These are phyloP conservation scores for Amblyopsis rosae DNA, from an alignment of 2,113 vertebrate species.

Conservation along the genomic window DNA sequence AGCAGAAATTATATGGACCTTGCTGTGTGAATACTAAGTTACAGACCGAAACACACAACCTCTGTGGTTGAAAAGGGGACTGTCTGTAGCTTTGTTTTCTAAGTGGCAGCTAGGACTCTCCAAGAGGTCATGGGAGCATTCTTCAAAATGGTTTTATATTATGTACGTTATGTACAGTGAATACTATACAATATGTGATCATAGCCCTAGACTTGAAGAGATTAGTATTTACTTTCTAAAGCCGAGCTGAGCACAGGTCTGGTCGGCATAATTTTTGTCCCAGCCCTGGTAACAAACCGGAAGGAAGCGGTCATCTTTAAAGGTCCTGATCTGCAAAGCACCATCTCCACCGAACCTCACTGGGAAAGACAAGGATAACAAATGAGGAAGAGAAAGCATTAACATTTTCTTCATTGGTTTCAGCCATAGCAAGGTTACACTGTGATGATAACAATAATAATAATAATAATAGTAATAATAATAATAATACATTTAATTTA, in stretches of 20 bases:
- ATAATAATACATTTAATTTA: no score
- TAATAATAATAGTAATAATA: no score
- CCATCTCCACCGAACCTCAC: slow-evolving; percentile 55
- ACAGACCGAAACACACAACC: slow-evolving; percentile 9
- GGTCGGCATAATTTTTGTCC: slow-evolving; percentile 40
- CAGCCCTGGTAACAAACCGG: slow-evolving; percentile 67
- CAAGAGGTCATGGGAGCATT: no score
- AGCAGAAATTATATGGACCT: slow-evolving; percentile 33
- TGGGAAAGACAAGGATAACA: slow-evolving; percentile 19
- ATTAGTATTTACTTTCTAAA: slow-evolving; percentile 56
- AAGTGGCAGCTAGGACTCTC: no score
- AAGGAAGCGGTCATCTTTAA: slow-evolving; percentile 59
- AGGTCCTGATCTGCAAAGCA: slow-evolving; percentile 59
- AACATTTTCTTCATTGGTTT: background rate
- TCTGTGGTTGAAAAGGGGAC: slow-evolving; percentile 11
- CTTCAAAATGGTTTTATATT: no score
- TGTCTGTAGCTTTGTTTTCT: slow-evolving; percentile 1
- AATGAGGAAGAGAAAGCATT: slow-evolving; percentile 1
- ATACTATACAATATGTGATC: background rate
- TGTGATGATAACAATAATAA: no score
- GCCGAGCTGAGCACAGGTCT: slow-evolving; percentile 65
- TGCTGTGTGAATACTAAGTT: slow-evolving; percentile 26
- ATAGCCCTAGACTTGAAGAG: background rate
- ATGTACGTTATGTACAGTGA: no score
- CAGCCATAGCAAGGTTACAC: no score